Conservation (phyloP, 2,888 invertebrate genomes). For the Drosophila sordidapex region DNA sequence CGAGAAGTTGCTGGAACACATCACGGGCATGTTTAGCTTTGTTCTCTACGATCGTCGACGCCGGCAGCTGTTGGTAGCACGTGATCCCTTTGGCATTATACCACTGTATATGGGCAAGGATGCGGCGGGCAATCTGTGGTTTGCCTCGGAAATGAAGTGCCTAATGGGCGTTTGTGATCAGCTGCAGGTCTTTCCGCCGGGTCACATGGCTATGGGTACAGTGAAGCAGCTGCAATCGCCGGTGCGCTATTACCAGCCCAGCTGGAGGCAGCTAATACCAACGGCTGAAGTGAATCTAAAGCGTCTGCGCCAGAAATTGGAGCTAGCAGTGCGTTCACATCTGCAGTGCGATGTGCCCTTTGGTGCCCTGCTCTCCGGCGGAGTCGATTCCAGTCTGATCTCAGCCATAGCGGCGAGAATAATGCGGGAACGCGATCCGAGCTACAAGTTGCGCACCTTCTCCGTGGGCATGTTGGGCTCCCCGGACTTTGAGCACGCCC, state of each 20-base stretch:
- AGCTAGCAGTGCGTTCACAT: constrained; percentile 79
- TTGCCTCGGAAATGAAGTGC: constrained; percentile 83
- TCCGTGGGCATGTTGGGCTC: constrained; percentile 95
- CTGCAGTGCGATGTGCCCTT: constrained; percentile 82
- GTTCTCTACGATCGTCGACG: constrained; percentile 79
- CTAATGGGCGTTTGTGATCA: constrained; percentile 69
- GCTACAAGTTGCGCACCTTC: constrained; percentile 88
- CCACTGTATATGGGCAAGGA: constrained; percentile 80
- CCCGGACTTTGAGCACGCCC: constrained; percentile 94
- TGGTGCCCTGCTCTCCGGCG: constrained; percentile 80
- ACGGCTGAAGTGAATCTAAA: constrained; percentile 57
- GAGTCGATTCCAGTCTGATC: constrained; percentile 82
- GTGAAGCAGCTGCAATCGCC: constrained; percentile 56
- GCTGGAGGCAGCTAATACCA: constrained; percentile 70
- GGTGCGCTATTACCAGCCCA: constrained; percentile 64
- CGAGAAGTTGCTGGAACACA: constrained; percentile 66
- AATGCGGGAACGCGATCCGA: constrained; percentile 64
- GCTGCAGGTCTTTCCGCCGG: constrained; percentile 77
- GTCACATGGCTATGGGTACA: constrained; percentile 66
- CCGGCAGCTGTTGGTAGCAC: constrained; percentile 72
- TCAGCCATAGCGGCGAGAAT: constrained; percentile 81
- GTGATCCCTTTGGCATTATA: constrained; percentile 83
- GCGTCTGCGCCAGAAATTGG: constrained; percentile 64
- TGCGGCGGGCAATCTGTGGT: constrained; percentile 75
- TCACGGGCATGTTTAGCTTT: constrained; percentile 83